Conservation (phyloP, 2,113 vertebrate genomes). For the Nasalis larvatus region DNA sequence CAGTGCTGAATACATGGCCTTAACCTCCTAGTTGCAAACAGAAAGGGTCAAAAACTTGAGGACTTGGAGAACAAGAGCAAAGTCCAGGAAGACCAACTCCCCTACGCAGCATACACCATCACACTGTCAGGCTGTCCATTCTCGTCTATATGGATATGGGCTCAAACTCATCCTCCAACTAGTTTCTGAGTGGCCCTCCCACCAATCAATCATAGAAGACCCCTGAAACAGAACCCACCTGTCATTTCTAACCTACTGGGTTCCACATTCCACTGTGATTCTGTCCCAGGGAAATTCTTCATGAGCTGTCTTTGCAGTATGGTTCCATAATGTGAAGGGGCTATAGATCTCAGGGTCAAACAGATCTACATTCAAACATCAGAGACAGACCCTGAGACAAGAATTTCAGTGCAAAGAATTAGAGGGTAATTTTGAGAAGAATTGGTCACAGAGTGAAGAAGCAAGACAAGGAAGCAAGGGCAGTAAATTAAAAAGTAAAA, state of each 20-base stretch:
- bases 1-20: accelerated
- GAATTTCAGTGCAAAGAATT: not conserved
- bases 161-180: not conserved
- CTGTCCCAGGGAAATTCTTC: not conserved
- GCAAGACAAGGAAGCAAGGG: not conserved
- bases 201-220: no score
- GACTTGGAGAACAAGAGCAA: accelerated
- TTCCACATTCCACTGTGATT: not conserved
- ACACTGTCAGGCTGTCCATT: no score
- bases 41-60: not conserved
- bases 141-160: not conserved
- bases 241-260: not conserved
- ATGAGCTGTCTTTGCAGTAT: not conserved
- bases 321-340: not conserved
- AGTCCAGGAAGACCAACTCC: no score
- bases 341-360: not conserved
- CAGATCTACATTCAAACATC: not conserved
- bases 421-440: not conserved
- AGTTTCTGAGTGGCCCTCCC: not conserved
- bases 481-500: not conserved
- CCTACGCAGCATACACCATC: accelerated
- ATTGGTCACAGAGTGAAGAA: not conserved
- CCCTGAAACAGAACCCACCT: not conserved
- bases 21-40: no score
- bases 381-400: not conserved